phyloP scores from a whole-genome alignment of 2,113 vertebrate genomes.

The Chinchilla lanigera region DNA sequence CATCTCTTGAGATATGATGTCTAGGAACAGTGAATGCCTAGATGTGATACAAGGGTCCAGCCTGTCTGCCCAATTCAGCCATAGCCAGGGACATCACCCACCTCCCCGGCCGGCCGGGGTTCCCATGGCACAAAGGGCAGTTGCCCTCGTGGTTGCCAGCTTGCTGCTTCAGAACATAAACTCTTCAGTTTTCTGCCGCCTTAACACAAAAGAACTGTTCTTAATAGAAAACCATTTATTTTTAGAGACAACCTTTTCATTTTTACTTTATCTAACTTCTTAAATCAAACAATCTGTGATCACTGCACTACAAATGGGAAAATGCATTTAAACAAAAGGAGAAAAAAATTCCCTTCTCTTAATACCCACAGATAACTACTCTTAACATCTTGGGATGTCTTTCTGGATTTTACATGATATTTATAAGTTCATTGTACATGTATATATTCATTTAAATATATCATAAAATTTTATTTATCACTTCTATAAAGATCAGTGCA shows the following conservation, averaged over 20 bases:
- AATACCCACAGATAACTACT: background rate
- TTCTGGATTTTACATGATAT: background rate
- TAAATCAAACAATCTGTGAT: slow-evolving; percentile 3
- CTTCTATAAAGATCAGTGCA: background rate
- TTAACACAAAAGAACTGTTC: slow-evolving; percentile 41
- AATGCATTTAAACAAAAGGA: background rate
- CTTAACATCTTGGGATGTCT: background rate
- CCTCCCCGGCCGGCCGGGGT: background rate
- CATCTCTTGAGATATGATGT: slow-evolving; percentile 81
- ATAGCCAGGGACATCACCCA: background rate
- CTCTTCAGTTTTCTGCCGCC: slow-evolving; percentile 40
- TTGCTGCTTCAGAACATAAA: slow-evolving; percentile 14
- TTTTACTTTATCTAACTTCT: slow-evolving; percentile 8
- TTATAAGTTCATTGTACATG: background rate
- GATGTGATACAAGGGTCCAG: slow-evolving; percentile 75
- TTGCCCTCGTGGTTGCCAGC: slow-evolving; percentile 49
- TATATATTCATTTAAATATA: background rate
- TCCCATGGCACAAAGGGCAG: slow-evolving; percentile 32
- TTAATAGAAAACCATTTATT: slow-evolving; percentile 29
- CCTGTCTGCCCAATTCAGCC: slow-evolving; percentile 53
- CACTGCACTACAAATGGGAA: background rate
- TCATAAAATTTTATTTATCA: background rate
- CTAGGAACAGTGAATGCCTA: slow-evolving; percentile 84
- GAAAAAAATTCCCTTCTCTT: background rate
- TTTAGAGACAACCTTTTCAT: background rate